Percentiles rank a stretch among this genome's conserved stretches.
These are phyloP conservation scores for Crax fasciolata DNA, from an alignment of 2,797 vertebrate genomes.

Conservation along the genomic window DNA sequence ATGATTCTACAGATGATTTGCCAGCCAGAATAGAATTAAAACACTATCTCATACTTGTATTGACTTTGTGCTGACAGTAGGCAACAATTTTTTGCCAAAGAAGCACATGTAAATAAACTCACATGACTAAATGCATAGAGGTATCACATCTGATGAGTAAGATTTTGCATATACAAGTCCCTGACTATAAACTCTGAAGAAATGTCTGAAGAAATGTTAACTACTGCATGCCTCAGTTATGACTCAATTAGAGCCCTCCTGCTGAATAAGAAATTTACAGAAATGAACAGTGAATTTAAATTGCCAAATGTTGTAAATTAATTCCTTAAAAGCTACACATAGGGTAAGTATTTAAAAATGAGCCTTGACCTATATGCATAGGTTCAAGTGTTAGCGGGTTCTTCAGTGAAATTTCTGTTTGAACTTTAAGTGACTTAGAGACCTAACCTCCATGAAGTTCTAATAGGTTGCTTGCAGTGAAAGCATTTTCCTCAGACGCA, in stretches of 20 bases:
- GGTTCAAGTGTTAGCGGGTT: not conserved
- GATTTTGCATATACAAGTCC: not conserved
- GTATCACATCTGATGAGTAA: not conserved
- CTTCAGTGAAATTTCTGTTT: not conserved
- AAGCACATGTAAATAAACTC: not conserved
- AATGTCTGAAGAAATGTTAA: constrained; percentile 34
- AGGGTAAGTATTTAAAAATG: not conserved
- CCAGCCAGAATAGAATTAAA: not conserved
- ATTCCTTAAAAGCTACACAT: not conserved
- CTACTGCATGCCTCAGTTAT: not conserved
- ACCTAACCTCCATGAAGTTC: not conserved
- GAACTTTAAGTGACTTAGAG: not conserved
- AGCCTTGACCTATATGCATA: fast-evolving
- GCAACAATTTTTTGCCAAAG: not conserved
- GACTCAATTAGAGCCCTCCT: not conserved
- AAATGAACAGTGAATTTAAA: constrained; percentile 1
- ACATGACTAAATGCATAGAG: not conserved
- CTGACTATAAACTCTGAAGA: not conserved
- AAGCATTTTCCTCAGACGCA: not conserved
- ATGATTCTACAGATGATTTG: not conserved
- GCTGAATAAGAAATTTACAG: not conserved
- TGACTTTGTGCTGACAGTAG: not conserved
- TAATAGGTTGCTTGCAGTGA: not conserved
- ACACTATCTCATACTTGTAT: not conserved
- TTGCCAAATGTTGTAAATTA: not conserved